Evolutionary conservation across 35 echinoderm and acorn worm species (phyloP).

Genomic region (Amphiura filiformis): DNA sequence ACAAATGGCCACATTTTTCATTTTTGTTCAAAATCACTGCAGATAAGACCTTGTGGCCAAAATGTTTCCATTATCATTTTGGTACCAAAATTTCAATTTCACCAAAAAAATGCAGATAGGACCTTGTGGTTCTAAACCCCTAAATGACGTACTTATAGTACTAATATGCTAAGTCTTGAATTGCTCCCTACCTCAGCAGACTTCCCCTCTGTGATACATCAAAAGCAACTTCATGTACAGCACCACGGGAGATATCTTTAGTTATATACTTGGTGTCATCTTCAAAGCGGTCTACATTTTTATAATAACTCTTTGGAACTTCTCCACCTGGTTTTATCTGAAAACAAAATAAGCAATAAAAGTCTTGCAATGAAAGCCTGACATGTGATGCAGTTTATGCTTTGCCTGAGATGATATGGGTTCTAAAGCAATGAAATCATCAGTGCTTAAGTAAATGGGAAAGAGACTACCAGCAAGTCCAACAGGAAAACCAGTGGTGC

Average conservation of each 20-base stretch:
- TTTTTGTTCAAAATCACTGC: too few relatives aligned
- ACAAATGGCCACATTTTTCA: too few relatives aligned
- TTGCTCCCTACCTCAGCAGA: not conserved
- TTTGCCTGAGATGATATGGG: too few relatives aligned
- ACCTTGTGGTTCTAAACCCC: too few relatives aligned
- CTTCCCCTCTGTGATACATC: not conserved
- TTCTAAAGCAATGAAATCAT: not conserved
- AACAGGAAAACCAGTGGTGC: not conserved
- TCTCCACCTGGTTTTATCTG: constrained; percentile 49
- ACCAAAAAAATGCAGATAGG: too few relatives aligned
- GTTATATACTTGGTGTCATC: not conserved
- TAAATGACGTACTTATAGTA: too few relatives aligned
- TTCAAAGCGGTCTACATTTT: not conserved
- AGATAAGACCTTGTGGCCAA: too few relatives aligned
- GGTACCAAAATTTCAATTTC: too few relatives aligned
- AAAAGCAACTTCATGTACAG: not conserved
- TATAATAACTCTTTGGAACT: constrained; percentile 39
- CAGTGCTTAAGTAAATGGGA: not conserved
- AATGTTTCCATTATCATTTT: too few relatives aligned
- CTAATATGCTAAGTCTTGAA: too few relatives aligned
- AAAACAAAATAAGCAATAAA: not conserved
- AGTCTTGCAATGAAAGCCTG: not conserved
- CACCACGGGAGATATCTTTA: not conserved
- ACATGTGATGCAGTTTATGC: not conserved
- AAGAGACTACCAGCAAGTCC: not conserved